Percentiles rank a stretch among this genome's conserved stretches.
Conservation (phyloP, 2,113 vertebrate species). For the Pongo abelii region DNA sequence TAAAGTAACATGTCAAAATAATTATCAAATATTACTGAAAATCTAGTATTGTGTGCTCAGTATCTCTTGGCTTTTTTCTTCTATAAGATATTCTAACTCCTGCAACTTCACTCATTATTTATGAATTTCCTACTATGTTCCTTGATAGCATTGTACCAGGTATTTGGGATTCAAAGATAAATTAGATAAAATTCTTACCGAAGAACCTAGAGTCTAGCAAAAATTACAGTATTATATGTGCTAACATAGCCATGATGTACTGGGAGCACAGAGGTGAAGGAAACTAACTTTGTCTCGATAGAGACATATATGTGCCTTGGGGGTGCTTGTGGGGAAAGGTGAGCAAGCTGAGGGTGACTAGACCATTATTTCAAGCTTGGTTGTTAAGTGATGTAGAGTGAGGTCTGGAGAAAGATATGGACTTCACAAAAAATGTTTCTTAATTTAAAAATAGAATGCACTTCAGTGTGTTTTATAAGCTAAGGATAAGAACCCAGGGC, state of each 20-base stretch:
- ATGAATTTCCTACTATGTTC: neutral
- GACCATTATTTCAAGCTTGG: neutral
- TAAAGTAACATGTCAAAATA: slow-evolving; percentile 21
- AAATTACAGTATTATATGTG: neutral
- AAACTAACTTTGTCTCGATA: neutral
- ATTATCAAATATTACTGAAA: neutral
- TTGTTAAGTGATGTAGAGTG: neutral
- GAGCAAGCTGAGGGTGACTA: neutral
- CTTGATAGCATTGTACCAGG: neutral
- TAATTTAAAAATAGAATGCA: neutral
- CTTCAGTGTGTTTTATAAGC: neutral
- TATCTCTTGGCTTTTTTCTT: neutral
- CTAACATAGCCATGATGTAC: neutral
- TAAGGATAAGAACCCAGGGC: neutral
- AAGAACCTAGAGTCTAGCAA: neutral
- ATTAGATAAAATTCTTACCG: neutral
- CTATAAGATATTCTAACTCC: neutral
- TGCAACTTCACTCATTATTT: neutral
- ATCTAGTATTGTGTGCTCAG: neutral
- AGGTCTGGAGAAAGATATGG: neutral
- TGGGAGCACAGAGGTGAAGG: neutral
- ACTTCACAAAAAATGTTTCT: neutral
- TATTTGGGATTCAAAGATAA: neutral
- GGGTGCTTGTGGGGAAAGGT: neutral
- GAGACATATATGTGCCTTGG: fast-evolving